Conservation (phyloP, 2,888 invertebrate species). For the Pogonocherus hispidulus region DNA sequence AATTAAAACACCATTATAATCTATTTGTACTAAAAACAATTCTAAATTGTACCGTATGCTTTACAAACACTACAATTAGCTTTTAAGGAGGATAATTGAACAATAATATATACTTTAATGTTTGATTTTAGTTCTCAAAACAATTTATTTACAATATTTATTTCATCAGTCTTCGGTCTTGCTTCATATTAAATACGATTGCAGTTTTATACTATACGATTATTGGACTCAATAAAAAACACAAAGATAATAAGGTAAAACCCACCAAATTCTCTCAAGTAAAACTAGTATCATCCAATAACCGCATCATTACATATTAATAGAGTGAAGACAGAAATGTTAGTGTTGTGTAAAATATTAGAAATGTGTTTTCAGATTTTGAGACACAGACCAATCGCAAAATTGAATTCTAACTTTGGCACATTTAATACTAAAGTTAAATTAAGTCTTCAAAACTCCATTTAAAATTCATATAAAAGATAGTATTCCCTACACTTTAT, state of each 20-base stretch:
- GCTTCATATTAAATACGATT: constrained; percentile 46
- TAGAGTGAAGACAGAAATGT: constrained; percentile 47
- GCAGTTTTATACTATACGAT: constrained; percentile 35
- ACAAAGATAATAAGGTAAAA: not conserved
- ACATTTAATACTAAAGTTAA: constrained; percentile 26
- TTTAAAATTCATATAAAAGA: constrained; percentile 33
- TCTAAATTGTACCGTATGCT: constrained; percentile 12
- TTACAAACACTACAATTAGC: constrained; percentile 18
- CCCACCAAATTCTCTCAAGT: not conserved
- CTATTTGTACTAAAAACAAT: constrained; percentile 25
- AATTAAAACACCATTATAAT: constrained; percentile 36
- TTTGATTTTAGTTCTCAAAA: constrained; percentile 49
- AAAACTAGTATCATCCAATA: constrained; percentile 24
- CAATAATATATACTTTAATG: constrained; percentile 49
- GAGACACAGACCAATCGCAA: constrained; percentile 55
- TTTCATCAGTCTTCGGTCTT: constrained; percentile 58
- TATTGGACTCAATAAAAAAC: constrained; percentile 15
- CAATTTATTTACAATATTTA: constrained; percentile 50
- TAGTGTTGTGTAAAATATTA: constrained; percentile 42
- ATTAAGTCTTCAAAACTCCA: constrained; percentile 25
- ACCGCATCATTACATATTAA: constrained; percentile 28
- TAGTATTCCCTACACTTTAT: constrained; percentile 22
- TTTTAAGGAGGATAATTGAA: constrained; percentile 44
- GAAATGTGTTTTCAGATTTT: constrained; percentile 33
- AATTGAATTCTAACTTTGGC: constrained; percentile 41